phyloP scores from a whole-genome alignment of 2,888 invertebrate species.

The Drosophila neonasuta region DNA sequence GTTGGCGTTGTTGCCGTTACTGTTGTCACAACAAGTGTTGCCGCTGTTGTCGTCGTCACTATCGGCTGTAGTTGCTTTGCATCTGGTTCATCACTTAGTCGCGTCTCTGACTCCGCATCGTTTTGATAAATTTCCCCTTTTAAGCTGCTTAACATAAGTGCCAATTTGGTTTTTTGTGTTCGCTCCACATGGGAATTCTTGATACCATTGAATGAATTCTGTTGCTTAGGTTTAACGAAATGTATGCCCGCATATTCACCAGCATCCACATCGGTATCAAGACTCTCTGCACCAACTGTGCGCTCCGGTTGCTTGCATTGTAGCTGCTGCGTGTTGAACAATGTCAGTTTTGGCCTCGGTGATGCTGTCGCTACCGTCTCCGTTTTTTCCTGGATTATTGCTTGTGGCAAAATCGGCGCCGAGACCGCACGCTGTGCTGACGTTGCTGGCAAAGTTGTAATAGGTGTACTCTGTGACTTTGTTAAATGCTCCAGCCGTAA shows the following conservation, averaged over 20 bases:
- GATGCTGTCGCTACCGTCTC: background rate
- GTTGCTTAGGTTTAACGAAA: constrained; percentile 81
- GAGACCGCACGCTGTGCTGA: constrained; percentile 44
- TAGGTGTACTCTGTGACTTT: constrained; percentile 53
- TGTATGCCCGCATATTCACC: constrained; percentile 76
- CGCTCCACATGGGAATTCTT: constrained; percentile 75
- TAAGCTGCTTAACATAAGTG: constrained; percentile 80
- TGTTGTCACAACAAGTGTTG: background rate
- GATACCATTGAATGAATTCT: constrained; percentile 49
- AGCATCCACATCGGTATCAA: constrained; percentile 50
- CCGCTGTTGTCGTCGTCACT: background rate
- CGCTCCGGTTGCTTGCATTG: constrained; percentile 9
- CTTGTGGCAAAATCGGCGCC: constrained; percentile 25
- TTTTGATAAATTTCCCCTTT: constrained; percentile 80
- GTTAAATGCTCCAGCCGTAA: constrained; percentile 37
- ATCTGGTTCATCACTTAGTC: constrained; percentile 56
- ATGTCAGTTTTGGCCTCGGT: constrained; percentile 76
- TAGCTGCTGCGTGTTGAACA: constrained; percentile 73
- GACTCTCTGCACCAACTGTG: constrained; percentile 35
- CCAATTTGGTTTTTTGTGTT: constrained; percentile 80
- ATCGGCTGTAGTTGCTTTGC: constrained; percentile 8
- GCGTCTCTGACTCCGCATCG: constrained; percentile 45
- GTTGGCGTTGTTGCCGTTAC: background rate
- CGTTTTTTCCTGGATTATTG: background rate
- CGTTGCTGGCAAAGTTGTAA: constrained; percentile 47